Base-by-base conservation (phyloP, 2,888 invertebrate species). In the Rhagonycha fulva region DNA sequence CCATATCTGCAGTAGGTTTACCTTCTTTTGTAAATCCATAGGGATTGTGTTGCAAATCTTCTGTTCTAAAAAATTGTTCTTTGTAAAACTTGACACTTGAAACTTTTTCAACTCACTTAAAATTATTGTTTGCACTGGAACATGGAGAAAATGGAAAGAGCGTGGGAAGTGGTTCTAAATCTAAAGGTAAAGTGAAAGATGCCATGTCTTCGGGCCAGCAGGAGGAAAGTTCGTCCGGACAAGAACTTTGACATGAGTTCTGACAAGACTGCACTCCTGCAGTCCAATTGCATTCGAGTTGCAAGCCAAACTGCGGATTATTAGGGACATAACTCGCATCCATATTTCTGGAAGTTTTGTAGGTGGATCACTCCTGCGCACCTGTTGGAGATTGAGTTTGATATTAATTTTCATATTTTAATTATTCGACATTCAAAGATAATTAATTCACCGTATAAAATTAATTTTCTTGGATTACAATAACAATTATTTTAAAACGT, bases 121-220 rank as follows among this genome's bases (percentile, higher is more conserved):
- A 83, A 19, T 74, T 74, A 47, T 78, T 78, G 71, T 81, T 81
- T n/a, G 82, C 83, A 76, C 93, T 93, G 76, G 94, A 92, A 86
- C 94, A 94, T 0, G 96, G 95, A 69, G 95, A 95, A 87, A 96
- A 96, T 3, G 96, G 94, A 83, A 97, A 96, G 72, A 97, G 91
- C 76, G 94, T 94, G 0, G 96, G 95, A 81, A 97, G 87, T 9
- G 96, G 96, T 85, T 97, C 97, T 85, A 97, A 90, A 85, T 97
- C 97, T 82, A 96, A 91, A 24, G 96, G 95, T 82, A 96, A 88
- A 0, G 95, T 93, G 88, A 96, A 96, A 60, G 95, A 94, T 72
- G 94, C 95, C 92, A 95, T 95, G 87, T 95, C 95, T 88, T 95
- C 95, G 78, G 86, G 85, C 85, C 87, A 85, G 78, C 85, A 85